A percentile compares a stretch with the other conserved stretches of the same genome.
Conservation (phyloP, 2,113 vertebrate genomes). For the Corythaixoides concolor region DNA sequence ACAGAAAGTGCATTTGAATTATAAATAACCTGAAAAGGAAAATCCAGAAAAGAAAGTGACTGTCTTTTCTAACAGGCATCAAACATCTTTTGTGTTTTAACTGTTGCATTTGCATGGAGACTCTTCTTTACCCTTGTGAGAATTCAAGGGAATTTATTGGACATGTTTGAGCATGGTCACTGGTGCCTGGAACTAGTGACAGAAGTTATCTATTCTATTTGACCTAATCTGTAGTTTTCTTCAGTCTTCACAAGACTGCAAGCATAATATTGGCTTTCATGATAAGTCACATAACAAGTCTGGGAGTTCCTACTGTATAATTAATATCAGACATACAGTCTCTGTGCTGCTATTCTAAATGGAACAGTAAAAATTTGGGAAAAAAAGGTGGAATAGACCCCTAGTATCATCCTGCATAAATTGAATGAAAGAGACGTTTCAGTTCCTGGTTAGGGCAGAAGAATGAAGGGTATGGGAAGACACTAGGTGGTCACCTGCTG, state of each 20-base stretch:
- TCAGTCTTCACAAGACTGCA: not conserved
- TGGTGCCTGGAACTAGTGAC: not conserved
- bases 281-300: not conserved
- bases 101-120: not conserved
- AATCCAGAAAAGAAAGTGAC: not conserved
- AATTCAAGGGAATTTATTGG: not conserved
- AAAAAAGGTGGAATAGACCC: not conserved
- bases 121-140: not conserved
- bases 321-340: not conserved
- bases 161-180: not conserved
- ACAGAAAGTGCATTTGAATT: not conserved
- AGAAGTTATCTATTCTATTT: not conserved
- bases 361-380: not conserved
- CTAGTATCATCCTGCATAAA: not conserved
- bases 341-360: not conserved
- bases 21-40: slow-evolving; percentile 1
- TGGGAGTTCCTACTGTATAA: not conserved
- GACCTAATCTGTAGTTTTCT: not conserved
- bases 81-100: not conserved
- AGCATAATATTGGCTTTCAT: not conserved
- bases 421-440: not conserved
- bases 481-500: not conserved
- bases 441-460: not conserved
- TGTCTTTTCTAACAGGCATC: not conserved
- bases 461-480: not conserved